Conservation (phyloP, 2,888 invertebrate species). For the Apodemia duryi region DNA sequence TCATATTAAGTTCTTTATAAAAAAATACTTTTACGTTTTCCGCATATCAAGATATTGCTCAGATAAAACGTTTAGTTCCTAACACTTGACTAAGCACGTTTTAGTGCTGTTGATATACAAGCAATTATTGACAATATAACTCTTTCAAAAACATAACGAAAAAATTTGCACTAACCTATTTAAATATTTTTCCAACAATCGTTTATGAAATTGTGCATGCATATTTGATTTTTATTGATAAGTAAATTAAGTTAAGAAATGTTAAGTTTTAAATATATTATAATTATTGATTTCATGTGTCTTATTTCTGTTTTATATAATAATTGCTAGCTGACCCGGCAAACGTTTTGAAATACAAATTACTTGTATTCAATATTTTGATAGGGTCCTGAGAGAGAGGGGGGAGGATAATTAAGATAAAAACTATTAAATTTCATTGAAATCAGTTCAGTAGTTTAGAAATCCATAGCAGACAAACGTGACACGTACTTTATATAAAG, state of each 20-base stretch:
- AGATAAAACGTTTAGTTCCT: background rate
- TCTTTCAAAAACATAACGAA: background rate
- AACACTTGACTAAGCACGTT: slow-evolving; percentile 34
- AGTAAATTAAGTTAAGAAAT: slow-evolving; percentile 30
- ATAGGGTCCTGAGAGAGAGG: too few species aligned
- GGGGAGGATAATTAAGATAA: too few species aligned
- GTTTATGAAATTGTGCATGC: slow-evolving; percentile 38
- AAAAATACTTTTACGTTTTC: background rate
- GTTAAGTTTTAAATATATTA: slow-evolving; percentile 67
- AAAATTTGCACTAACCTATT: background rate
- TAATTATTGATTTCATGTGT: slow-evolving; percentile 36
- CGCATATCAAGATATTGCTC: background rate
- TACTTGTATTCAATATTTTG: too few species aligned
- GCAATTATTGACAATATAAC: background rate
- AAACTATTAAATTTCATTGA: too few species aligned
- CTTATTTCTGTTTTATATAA: slow-evolving; percentile 22
- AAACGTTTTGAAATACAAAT: too few species aligned
- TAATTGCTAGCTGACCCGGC: too few species aligned
- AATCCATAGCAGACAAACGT: too few species aligned
- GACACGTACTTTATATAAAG: too few species aligned
- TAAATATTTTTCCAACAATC: background rate
- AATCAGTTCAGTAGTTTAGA: too few species aligned
- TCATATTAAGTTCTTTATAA: background rate
- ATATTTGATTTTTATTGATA: slow-evolving; percentile 46
- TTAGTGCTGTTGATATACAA: slow-evolving; percentile 34